Conservation (phyloP, 2,797 vertebrate genomes). For the Gymnopithys bicolor region DNA sequence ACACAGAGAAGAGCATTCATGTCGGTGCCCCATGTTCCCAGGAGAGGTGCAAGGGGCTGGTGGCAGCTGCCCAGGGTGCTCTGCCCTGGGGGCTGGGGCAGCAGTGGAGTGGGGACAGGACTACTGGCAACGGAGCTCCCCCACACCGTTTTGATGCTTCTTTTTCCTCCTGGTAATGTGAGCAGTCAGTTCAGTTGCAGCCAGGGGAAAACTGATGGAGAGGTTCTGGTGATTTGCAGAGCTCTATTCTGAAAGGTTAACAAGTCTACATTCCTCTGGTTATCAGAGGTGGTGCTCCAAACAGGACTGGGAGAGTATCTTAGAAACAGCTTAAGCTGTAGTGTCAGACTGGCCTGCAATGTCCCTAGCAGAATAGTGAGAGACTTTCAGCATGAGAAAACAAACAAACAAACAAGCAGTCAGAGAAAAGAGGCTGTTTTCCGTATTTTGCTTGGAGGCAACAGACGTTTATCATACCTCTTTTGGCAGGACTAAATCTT, state of each 20-base stretch:
- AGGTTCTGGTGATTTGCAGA: not conserved
- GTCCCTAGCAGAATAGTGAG: not conserved
- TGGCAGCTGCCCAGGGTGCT: accelerated
- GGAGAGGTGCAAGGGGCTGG: not conserved
- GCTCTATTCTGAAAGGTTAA: not conserved
- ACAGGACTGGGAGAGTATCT: not conserved
- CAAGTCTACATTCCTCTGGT: not conserved
- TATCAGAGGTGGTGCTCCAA: not conserved
- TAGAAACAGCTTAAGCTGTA: not conserved
- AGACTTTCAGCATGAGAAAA: conserved; percentile 49
- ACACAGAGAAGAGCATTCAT: accelerated
- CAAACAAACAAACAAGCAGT: conserved; percentile 51
- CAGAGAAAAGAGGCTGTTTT: conserved; percentile 40
- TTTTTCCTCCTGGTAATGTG: not conserved
- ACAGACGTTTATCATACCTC: conserved; percentile 36
- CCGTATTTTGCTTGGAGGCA: conserved; percentile 45
- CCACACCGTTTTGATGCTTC: not conserved
- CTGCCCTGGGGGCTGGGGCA: not conserved
- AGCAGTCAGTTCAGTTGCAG: not conserved
- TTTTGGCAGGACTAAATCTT: conserved; percentile 41
- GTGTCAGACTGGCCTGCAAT: not conserved
- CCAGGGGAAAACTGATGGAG: not conserved
- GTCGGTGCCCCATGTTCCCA: accelerated
- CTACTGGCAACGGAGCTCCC: accelerated
- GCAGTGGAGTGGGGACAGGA: not conserved